Evolutionary conservation across 2,113 vertebrate genomes (phyloP).

Genomic region (Pelusios castaneus): DNA sequence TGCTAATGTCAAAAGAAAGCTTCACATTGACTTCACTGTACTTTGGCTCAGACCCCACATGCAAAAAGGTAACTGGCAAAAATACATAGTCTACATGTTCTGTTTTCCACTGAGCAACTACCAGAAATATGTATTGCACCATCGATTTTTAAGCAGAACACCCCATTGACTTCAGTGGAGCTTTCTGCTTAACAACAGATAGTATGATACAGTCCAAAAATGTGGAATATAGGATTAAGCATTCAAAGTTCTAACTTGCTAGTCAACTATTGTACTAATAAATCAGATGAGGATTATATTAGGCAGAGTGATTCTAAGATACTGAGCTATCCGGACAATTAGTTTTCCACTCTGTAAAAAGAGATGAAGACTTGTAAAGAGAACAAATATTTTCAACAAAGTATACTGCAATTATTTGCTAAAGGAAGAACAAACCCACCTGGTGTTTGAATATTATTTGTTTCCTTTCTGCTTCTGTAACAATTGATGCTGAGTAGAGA

Average conservation of each 20-base stretch:
- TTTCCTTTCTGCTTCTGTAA: neutral
- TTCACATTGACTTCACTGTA: neutral
- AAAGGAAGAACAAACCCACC: slow-evolving; percentile 1
- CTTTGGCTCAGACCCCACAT: neutral
- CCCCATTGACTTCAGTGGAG: neutral
- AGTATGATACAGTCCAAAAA: neutral
- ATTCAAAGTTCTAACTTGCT: neutral
- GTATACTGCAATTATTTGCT: neutral
- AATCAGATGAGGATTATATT: neutral
- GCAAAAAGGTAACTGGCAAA: neutral
- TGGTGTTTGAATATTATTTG: neutral
- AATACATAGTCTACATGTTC: neutral
- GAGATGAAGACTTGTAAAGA: neutral
- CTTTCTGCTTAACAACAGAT: neutral
- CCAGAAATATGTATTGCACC: neutral
- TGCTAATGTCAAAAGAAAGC: neutral
- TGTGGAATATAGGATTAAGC: neutral
- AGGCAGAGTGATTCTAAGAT: neutral
- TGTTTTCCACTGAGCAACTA: neutral
- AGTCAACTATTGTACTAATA: neutral
- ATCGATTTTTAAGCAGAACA: neutral
- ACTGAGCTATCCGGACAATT: neutral
- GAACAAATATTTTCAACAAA: neutral
- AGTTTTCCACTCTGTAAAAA: neutral
- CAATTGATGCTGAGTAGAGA: neutral